Conservation (phyloP, 1,140 invertebrate species). For the Papilio xuthus region DNA sequence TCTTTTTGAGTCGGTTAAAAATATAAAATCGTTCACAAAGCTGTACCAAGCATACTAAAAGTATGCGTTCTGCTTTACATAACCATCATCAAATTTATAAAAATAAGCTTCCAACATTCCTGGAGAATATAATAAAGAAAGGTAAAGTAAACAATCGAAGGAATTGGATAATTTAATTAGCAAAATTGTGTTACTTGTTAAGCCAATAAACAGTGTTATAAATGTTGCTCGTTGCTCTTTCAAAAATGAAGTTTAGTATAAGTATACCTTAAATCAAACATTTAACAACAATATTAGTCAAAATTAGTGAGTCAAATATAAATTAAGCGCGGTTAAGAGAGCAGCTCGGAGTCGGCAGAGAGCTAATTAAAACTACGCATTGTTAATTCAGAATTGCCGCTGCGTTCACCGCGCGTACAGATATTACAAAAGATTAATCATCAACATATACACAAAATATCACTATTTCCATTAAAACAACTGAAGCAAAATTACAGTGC, state of each 20-base stretch:
- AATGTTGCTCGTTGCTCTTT: not conserved
- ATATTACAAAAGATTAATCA: not conserved
- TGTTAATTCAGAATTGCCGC: conserved; percentile 5
- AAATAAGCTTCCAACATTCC: too few relatives aligned
- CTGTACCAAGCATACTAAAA: too few relatives aligned
- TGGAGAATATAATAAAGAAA: too few relatives aligned
- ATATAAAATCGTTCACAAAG: too few relatives aligned
- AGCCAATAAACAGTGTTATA: too few relatives aligned
- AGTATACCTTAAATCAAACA: not conserved
- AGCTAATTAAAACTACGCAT: conserved; percentile 14
- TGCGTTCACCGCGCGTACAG: not conserved
- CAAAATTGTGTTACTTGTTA: too few relatives aligned
- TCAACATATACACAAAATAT: conserved; percentile 13
- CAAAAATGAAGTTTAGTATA: not conserved
- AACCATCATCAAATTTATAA: too few relatives aligned
- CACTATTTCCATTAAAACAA: not conserved
- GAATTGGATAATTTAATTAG: too few relatives aligned
- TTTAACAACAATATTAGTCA: not conserved
- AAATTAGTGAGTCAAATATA: not conserved
- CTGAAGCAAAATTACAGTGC: not conserved
- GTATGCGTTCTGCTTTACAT: too few relatives aligned
- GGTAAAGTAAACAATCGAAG: too few relatives aligned
- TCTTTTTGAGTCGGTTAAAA: not conserved
- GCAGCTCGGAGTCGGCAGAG: not conserved
- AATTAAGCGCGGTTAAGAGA: conserved; percentile 1